These are phyloP conservation scores for Caenorhabditis doughertyi DNA, from an alignment of 2,888 invertebrate genomes.

Conservation along the genomic window DNA sequence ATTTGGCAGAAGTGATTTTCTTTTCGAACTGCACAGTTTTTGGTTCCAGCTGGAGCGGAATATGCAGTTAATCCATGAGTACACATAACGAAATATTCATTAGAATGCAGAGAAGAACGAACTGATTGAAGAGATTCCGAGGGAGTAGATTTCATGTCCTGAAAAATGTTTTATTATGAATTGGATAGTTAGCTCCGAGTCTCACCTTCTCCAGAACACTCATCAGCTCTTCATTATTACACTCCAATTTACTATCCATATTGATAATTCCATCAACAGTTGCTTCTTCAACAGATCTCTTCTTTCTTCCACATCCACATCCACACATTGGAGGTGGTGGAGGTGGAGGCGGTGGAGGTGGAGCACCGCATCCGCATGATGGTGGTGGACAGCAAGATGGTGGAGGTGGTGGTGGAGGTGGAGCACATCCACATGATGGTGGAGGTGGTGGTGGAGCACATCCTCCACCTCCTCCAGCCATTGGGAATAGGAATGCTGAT, in stretches of 20 bases:
- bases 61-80: slow-evolving; percentile 51
- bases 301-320: slow-evolving; percentile 61
- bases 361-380: slow-evolving; percentile 45
- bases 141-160: slow-evolving; percentile 55
- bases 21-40: slow-evolving; percentile 46
- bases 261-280: slow-evolving; percentile 23
- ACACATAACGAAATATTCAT: slow-evolving; percentile 52
- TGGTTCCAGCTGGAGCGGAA: slow-evolving; percentile 47
- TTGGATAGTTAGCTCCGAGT: neutral
- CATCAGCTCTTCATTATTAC: slow-evolving; percentile 48
- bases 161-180: neutral
- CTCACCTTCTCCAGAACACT: slow-evolving; percentile 36
- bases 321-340: slow-evolving; percentile 52
- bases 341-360: slow-evolving; percentile 55
- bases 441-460: slow-evolving; percentile 30
- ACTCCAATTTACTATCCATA: slow-evolving; percentile 41
- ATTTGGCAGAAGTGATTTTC: slow-evolving; percentile 60
- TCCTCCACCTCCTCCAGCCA: slow-evolving; percentile 49
- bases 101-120: slow-evolving; percentile 34
- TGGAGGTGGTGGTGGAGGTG: slow-evolving; percentile 50
- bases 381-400: slow-evolving; percentile 49
- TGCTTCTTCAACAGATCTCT: slow-evolving; percentile 37
- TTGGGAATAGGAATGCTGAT: slow-evolving; percentile 57
- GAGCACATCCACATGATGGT: slow-evolving; percentile 41
- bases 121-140: slow-evolving; percentile 40